A percentile compares a stretch with the other conserved stretches of the same genome.
Evolutionary conservation across 2,113 vertebrate genomes (phyloP).

Genomic region (Seriola dumerili): DNA sequence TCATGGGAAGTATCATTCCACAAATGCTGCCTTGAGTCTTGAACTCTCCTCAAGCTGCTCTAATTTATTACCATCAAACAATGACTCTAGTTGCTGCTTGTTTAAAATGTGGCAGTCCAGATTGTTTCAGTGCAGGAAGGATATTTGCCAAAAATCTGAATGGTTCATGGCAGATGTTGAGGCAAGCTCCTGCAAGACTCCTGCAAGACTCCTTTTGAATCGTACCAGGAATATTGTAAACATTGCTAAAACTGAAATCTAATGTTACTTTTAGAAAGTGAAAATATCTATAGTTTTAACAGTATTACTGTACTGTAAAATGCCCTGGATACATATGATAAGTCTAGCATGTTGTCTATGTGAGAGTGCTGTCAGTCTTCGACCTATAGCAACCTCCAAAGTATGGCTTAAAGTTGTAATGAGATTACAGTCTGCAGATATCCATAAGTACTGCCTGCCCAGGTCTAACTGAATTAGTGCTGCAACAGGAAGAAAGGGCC

Average conservation of each 20-base stretch:
- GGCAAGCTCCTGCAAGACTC: constrained; percentile 45
- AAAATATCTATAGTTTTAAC: background rate
- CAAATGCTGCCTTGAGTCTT: background rate
- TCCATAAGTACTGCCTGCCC: constrained; percentile 68
- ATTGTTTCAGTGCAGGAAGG: constrained; percentile 47
- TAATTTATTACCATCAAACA: constrained; percentile 34
- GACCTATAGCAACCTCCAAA: constrained; percentile 75
- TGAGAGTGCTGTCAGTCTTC: constrained; percentile 36
- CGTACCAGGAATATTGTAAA: background rate
- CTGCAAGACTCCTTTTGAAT: background rate
- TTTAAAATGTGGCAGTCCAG: constrained; percentile 59
- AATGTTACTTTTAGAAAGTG: background rate
- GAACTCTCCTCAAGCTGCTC: constrained; percentile 32
- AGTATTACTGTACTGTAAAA: background rate
- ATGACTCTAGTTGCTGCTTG: constrained; percentile 56
- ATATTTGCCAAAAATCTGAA: constrained; percentile 11
- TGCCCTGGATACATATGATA: background rate
- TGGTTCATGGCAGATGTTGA: constrained; percentile 2
- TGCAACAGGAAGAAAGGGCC: constrained; percentile 61
- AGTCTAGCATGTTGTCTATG: background rate
- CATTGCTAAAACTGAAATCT: background rate
- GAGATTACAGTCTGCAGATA: constrained; percentile 78
- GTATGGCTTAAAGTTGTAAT: constrained; percentile 77
- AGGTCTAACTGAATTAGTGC: constrained; percentile 67
- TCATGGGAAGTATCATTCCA: constrained; percentile 1